These are phyloP conservation scores for Prorops nasuta DNA, from an alignment of 1,140 invertebrate genomes.

Conservation along the genomic window DNA sequence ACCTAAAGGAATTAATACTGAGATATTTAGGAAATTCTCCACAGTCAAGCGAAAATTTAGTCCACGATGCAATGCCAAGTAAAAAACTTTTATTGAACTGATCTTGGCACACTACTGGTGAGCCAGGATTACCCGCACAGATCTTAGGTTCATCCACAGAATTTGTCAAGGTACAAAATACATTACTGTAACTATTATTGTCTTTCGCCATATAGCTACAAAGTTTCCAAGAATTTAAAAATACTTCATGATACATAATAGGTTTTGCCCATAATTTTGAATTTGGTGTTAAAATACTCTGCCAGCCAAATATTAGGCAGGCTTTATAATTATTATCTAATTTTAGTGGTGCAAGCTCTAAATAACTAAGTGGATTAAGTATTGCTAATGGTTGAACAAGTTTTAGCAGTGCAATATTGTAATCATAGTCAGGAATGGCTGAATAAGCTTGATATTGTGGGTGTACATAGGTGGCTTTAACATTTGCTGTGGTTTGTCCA, in stretches of 20 bases:
- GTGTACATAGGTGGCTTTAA: conserved; percentile 31
- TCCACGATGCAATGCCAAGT: conserved; percentile 31
- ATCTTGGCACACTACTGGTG: conserved; percentile 29
- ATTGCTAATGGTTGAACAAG: conserved; percentile 24
- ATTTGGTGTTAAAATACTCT: conserved; percentile 16
- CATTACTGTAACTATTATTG: conserved; percentile 22
- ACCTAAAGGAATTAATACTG: conserved; percentile 21
- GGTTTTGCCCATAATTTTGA: conserved; percentile 25
- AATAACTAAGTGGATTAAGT: conserved; percentile 8
- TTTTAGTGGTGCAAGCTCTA: conserved; percentile 14
- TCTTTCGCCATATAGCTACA: conserved; percentile 23
- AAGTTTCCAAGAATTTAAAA: conserved; percentile 24
- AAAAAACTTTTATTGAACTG: conserved; percentile 16
- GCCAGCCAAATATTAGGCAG: conserved; percentile 33
- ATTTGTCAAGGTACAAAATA: conserved; percentile 30
- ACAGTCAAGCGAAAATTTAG: conserved; percentile 31
- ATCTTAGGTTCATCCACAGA: conserved; percentile 19
- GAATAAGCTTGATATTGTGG: conserved; percentile 25
- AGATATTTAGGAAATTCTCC: conserved; percentile 23
- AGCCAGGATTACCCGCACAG: conserved; percentile 34
- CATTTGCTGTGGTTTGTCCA: conserved; percentile 16
- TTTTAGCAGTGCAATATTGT: conserved; percentile 30
- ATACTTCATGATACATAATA: conserved; percentile 22
- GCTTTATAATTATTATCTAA: conserved; percentile 23
- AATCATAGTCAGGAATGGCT: conserved; percentile 16